phyloP scores from a whole-genome alignment of 2,113 vertebrate genomes.

The Oreamnos americanus region DNA sequence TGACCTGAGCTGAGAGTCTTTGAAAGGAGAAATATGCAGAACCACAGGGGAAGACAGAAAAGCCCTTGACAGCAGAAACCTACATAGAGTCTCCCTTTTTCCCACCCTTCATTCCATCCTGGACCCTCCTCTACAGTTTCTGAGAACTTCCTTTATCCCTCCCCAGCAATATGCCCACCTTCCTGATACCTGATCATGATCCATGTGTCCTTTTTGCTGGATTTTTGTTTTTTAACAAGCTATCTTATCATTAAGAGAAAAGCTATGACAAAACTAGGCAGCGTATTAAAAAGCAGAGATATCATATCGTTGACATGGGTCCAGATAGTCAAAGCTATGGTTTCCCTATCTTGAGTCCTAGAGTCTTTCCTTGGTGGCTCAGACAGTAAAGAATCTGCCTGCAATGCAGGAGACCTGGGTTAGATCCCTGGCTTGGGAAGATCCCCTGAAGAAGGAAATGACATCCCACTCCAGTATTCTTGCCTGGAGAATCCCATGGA shows the following conservation, averaged over 20 bases:
- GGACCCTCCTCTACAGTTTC: no score
- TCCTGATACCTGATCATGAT: not conserved
- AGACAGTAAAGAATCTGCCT: not conserved
- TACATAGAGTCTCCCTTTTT: not conserved
- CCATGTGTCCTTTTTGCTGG: not conserved
- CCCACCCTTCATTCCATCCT: not conserved
- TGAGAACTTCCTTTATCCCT: not conserved
- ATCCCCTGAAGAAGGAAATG: not conserved
- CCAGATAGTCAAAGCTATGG: not conserved
- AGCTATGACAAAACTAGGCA: not conserved
- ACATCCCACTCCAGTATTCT: not conserved
- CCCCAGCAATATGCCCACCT: not conserved
- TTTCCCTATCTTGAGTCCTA: not conserved
- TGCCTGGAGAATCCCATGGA: not conserved
- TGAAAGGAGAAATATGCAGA: not conserved
- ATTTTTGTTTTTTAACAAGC: slow-evolving; percentile 36
- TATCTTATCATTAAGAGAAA: not conserved
- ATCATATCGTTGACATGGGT: not conserved
- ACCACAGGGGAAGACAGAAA: not conserved
- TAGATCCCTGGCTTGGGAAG: not conserved
- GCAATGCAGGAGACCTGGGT: not conserved
- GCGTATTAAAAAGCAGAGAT: not conserved
- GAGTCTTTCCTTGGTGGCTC: not conserved
- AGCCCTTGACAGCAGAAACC: not conserved
- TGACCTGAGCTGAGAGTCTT: not conserved